These are phyloP conservation scores for Triplophysa dalaica DNA, from an alignment of 2,113 vertebrate species.

Conservation along the genomic window DNA sequence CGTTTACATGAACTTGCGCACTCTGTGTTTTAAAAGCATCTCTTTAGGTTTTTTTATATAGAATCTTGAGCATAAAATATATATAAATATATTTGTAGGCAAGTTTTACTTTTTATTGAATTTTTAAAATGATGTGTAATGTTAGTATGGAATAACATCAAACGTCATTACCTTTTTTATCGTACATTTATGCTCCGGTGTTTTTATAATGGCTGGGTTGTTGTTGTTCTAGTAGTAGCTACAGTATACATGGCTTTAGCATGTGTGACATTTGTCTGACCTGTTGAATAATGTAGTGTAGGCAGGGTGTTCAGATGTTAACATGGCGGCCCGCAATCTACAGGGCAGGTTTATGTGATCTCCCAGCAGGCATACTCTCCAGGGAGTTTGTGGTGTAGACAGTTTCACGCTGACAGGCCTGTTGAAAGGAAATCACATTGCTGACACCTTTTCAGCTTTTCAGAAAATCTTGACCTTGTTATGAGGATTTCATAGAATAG, in stretches of 20 bases:
- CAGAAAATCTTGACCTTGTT: conserved; percentile 46
- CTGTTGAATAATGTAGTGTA: conserved; percentile 4
- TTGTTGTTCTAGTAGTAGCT: neutral
- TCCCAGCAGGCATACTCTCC: neutral
- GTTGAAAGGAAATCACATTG: neutral
- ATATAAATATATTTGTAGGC: too few species aligned
- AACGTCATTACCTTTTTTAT: too few species aligned
- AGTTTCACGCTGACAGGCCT: conserved; percentile 7
- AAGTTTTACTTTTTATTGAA: too few species aligned
- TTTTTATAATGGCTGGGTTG: neutral
- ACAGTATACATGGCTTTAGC: neutral
- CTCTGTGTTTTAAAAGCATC: too few species aligned
- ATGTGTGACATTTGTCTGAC: conserved; percentile 5
- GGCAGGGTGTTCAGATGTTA: conserved; percentile 21
- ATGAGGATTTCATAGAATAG: conserved; percentile 34
- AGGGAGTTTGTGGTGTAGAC: neutral
- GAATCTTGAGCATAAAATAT: too few species aligned
- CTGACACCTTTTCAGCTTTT: neutral
- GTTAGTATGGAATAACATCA: too few species aligned
- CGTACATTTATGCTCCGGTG: neutral
- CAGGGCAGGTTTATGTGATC: neutral
- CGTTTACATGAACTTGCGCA: too few species aligned
- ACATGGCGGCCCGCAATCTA: neutral
- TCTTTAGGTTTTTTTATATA: too few species aligned
- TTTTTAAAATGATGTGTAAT: too few species aligned